Base-by-base conservation (phyloP, 2,797 vertebrate genomes). In the Semotilus atromaculatus region DNA sequence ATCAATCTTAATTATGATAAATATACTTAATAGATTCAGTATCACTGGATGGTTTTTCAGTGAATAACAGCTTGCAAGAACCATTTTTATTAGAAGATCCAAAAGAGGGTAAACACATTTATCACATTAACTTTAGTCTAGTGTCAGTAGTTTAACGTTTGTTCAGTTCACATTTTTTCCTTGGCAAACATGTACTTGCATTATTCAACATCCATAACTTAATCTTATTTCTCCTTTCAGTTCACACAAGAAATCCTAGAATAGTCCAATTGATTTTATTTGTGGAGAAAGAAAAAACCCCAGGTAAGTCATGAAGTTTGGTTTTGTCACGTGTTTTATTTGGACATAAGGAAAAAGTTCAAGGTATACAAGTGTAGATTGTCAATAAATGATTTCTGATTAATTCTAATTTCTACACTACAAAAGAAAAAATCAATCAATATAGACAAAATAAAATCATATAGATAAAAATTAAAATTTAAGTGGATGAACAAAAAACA, bases 391-490 rank as follows among this genome's bases (percentile, higher is more conserved):
- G 79, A 60, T 90, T 88, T 64, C 60, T 21, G 55, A 83, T 75
- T 86, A 68, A 91, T 72, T 18, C 76, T 90, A 88, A 92, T 88
- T 79, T 81, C 86, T 91, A 90, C 80, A 72, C 91, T 91, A 90
- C 90, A 85, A 90, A 84, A 89, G 21, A 90, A 83, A 89, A 43
- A 29, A 72, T 90, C 86, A 85, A 86, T 89, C 91, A 89, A 90
- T 88, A 89, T 89, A 92, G 88, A 91, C 88, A 91, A 92, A 82
- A 81, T 81, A 81, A 80, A 86, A 85, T 86, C 82, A 88, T 89
- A 92, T 89, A 92, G 88, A 91, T 88, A 91, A 92, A 16, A 93
- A 94, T 93, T 93, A 91, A 89, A 91, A 86, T 93, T 91, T 93
- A 92, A 91, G 88, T 91, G 89, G 82, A 89, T 81, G 83, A 82